phyloP scores from a whole-genome alignment of 2,888 invertebrate species.

The Folsomia manolachei region DNA sequence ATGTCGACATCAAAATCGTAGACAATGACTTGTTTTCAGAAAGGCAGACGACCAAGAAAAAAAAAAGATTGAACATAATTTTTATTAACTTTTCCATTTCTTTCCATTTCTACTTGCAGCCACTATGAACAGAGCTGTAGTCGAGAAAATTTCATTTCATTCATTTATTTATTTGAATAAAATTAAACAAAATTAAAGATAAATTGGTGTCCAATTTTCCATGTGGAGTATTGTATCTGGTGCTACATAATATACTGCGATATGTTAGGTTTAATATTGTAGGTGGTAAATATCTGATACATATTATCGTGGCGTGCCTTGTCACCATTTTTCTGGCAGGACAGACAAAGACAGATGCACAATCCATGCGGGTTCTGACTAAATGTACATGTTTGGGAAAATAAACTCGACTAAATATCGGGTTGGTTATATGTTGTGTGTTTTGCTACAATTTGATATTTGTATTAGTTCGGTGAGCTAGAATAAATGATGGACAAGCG shows the following conservation, averaged over 20 bases:
- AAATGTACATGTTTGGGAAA: neutral
- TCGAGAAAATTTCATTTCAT: too few species aligned
- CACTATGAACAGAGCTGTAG: too few species aligned
- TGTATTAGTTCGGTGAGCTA: neutral
- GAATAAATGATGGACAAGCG: neutral
- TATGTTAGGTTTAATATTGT: too few species aligned
- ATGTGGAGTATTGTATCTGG: too few species aligned
- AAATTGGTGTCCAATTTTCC: too few species aligned
- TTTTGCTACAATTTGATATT: neutral
- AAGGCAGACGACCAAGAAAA: neutral
- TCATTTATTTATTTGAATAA: neutral
- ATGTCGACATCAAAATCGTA: too few species aligned
- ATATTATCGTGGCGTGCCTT: constrained; percentile 13
- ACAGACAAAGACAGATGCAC: constrained; percentile 19
- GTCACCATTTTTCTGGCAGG: constrained; percentile 7
- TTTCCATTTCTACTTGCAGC: neutral
- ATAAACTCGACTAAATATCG: neutral
- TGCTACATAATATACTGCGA: too few species aligned
- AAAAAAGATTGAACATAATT: neutral
- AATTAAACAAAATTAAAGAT: too few species aligned
- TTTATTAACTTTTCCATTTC: neutral
- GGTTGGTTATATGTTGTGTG: too few species aligned
- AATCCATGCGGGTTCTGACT: constrained; percentile 8
- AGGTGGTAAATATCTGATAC: too few species aligned
- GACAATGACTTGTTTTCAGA: too few species aligned